phyloP scores from a whole-genome alignment of 2,797 vertebrate species.

The Megalops cyprinoides region DNA sequence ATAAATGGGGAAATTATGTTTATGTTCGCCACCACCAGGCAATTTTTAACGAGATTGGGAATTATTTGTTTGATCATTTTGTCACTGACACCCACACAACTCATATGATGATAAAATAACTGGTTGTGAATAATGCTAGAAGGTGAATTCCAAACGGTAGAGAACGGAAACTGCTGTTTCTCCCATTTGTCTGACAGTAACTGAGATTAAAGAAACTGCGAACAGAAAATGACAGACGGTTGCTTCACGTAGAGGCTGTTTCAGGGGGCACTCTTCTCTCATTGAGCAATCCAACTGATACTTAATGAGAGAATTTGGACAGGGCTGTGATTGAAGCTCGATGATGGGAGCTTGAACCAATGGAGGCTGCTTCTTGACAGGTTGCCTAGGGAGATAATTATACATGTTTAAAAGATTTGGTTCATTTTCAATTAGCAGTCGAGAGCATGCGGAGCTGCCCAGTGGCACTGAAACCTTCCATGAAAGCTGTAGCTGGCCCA shows the following conservation, averaged over 20 bases:
- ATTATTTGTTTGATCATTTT: conserved; percentile 20
- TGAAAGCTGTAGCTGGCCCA: too few species aligned
- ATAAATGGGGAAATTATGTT: conserved; percentile 5
- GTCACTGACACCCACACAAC: not conserved
- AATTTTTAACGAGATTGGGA: conserved; percentile 1
- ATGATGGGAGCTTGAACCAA: too few species aligned
- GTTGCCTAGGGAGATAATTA: not conserved
- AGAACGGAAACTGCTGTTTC: conserved; percentile 22
- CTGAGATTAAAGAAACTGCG: conserved; percentile 14
- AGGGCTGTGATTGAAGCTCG: not conserved
- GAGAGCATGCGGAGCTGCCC: not conserved
- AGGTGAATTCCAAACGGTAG: conserved; percentile 22
- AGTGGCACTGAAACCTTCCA: too few species aligned
- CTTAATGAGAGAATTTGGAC: not conserved
- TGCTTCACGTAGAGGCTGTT: too few species aligned
- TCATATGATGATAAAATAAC: conserved; percentile 21
- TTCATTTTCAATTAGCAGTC: not conserved
- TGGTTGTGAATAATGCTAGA: conserved; percentile 17
- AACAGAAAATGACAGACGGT: not conserved
- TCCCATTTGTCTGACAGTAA: conserved; percentile 6
- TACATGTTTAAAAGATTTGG: not conserved
- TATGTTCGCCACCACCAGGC: conserved; percentile 1
- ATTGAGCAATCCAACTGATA: not conserved
- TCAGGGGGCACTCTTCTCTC: not conserved
- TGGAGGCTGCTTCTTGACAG: conserved; percentile 2